A percentile compares a stretch with the other conserved stretches of the same genome.
phyloP scores from a whole-genome alignment of 2,888 invertebrate species.

The Pheosia gnoma region DNA sequence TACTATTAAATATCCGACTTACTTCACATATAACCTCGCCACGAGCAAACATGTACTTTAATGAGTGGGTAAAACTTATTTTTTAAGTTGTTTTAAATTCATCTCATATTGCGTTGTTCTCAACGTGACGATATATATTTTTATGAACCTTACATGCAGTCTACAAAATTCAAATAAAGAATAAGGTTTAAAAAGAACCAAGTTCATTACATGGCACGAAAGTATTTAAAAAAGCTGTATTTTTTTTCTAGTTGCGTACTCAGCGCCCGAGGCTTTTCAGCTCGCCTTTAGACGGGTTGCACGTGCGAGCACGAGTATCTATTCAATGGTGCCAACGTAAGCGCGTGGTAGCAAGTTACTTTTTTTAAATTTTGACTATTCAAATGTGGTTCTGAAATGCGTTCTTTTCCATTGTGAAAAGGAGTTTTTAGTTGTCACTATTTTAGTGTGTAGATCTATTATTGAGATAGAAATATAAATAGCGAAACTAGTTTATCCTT shows the following conservation, averaged over 20 bases:
- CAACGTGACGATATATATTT: too few relatives aligned
- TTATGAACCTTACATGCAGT: too few relatives aligned
- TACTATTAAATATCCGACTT: too few relatives aligned
- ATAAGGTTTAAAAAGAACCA: slow-evolving; percentile 25
- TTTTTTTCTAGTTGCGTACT: slow-evolving; percentile 50
- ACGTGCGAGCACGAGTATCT: slow-evolving; percentile 44
- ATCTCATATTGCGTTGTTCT: too few relatives aligned
- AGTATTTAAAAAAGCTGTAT: slow-evolving; percentile 38
- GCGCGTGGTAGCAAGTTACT: slow-evolving; percentile 39
- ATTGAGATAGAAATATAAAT: too few relatives aligned
- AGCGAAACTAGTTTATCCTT: too few relatives aligned
- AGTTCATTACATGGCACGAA: slow-evolving; percentile 22
- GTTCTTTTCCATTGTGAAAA: slow-evolving; percentile 20
- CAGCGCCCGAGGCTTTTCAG: slow-evolving; percentile 50
- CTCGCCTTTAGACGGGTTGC: slow-evolving; percentile 38
- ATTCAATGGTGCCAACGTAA: slow-evolving; percentile 50
- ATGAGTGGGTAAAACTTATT: too few relatives aligned
- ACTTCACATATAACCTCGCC: too few relatives aligned
- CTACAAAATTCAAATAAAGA: not conserved
- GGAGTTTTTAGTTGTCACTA: too few relatives aligned
- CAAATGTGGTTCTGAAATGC: slow-evolving; percentile 36
- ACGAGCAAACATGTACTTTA: too few relatives aligned
- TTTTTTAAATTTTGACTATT: slow-evolving; percentile 40
- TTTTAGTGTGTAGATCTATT: slow-evolving; percentile 8
- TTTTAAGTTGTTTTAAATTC: too few relatives aligned